phyloP scores from a whole-genome alignment of 1,140 invertebrate species.

The Brachionus paranguensis region DNA sequence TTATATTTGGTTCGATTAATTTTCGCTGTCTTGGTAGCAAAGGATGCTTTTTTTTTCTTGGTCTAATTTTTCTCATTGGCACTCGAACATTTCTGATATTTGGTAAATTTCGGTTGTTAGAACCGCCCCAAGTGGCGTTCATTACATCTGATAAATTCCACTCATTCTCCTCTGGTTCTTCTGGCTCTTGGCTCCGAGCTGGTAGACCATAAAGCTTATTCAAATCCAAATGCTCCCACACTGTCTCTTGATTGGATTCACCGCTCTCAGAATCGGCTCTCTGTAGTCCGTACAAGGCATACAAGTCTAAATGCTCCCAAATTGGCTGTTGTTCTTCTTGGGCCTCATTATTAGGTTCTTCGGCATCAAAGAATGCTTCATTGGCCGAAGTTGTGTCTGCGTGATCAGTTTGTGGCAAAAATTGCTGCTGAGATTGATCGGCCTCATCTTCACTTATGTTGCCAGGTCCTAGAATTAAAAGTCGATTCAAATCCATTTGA shows the following conservation, averaged over 20 bases:
- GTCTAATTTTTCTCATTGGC: neutral
- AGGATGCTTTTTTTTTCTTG: neutral
- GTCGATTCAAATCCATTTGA: neutral
- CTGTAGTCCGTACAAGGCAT: neutral
- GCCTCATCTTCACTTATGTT: neutral
- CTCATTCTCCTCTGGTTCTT: neutral
- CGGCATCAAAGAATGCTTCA: neutral
- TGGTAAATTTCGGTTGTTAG: neutral
- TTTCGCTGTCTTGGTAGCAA: neutral
- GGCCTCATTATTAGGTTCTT: neutral
- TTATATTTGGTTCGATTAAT: neutral
- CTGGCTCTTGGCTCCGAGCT: neutral
- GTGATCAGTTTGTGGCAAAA: neutral
- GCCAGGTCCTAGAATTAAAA: neutral
- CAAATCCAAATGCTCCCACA: neutral
- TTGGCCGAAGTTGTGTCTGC: neutral
- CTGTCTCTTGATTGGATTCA: neutral
- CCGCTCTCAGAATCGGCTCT: neutral
- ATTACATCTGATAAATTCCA: neutral
- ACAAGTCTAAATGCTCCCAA: neutral
- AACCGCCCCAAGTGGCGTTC: neutral
- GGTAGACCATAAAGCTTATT: neutral
- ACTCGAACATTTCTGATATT: neutral
- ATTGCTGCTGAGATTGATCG: neutral
- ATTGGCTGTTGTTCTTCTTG: neutral